A percentile compares a stretch with the other conserved stretches of the same genome.
phyloP scores from a whole-genome alignment of 1,140 invertebrate species.

The Alviniconcha marisindica region DNA sequence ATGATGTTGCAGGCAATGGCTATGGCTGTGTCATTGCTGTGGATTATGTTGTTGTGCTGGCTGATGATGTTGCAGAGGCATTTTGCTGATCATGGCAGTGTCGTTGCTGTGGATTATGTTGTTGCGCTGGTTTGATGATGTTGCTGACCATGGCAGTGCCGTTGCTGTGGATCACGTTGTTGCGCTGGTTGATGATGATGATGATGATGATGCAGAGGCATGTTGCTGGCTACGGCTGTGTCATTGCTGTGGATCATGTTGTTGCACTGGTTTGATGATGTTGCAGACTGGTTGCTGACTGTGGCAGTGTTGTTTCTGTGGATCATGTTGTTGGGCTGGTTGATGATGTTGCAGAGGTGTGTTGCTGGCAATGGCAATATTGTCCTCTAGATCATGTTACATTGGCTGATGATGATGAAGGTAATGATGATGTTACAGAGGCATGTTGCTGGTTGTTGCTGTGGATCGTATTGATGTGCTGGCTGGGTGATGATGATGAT shows the following conservation, averaged over 20 bases:
- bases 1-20: too few species aligned
- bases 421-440: constrained; percentile 69
- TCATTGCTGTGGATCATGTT: neutral
- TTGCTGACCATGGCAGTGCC: constrained; percentile 79
- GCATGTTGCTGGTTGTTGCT: constrained; percentile 77
- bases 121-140: neutral
- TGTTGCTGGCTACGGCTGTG: too few species aligned
- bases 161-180: neutral
- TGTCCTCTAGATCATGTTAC: too few species aligned
- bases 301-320: neutral
- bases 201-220: neutral
- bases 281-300: constrained; percentile 71
- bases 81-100: too few species aligned
- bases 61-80: neutral
- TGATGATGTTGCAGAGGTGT: neutral
- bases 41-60: neutral
- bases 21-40: neutral
- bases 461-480: neutral
- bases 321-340: neutral
- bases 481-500: constrained; percentile 76
- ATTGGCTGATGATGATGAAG: neutral
- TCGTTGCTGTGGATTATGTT: too few species aligned
- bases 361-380: too few species aligned
- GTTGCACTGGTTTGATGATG: neutral
- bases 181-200: constrained; percentile 11